A percentile compares a stretch with the other conserved stretches of the same genome.
Evolutionary conservation across 2,113 vertebrate genomes (phyloP).

Genomic region (Thalassarche chlororhynchos): DNA sequence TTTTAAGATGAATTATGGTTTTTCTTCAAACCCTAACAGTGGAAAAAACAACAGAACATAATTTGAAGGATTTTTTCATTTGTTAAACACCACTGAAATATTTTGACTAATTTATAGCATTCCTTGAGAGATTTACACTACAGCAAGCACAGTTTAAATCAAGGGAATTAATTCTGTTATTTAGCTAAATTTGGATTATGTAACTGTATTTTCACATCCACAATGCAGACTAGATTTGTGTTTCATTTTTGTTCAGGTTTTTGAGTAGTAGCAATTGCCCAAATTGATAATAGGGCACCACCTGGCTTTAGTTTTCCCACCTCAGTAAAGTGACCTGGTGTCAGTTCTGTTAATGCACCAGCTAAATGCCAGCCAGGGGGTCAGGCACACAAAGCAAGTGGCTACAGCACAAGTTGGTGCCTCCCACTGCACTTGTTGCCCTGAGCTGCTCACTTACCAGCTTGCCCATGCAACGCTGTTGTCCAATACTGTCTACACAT

Average conservation of each 20-base stretch:
- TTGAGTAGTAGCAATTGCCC: not conserved
- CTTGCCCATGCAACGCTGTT: conserved; percentile 96
- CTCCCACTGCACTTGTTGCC: not conserved
- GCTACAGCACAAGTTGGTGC: not conserved
- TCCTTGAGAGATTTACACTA: not conserved
- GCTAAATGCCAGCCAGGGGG: not conserved
- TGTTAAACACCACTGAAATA: not conserved
- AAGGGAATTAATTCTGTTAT: not conserved
- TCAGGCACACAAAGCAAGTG: not conserved
- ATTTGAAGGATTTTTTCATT: not conserved
- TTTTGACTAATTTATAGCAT: not conserved
- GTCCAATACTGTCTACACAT: conserved; percentile 87
- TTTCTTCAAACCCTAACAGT: not conserved
- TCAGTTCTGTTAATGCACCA: not conserved
- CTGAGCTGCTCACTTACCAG: conserved; percentile 82
- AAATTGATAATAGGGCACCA: not conserved
- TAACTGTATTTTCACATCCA: not conserved
- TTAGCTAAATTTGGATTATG: not conserved
- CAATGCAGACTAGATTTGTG: not conserved
- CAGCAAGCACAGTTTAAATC: not conserved
- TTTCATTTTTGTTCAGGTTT: not conserved
- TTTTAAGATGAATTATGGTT: not conserved
- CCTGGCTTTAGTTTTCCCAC: not conserved
- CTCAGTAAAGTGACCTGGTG: not conserved
- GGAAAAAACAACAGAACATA: not conserved